phyloP scores from a whole-genome alignment of 2,888 invertebrate species.

The Rhamnusium bicolor region DNA sequence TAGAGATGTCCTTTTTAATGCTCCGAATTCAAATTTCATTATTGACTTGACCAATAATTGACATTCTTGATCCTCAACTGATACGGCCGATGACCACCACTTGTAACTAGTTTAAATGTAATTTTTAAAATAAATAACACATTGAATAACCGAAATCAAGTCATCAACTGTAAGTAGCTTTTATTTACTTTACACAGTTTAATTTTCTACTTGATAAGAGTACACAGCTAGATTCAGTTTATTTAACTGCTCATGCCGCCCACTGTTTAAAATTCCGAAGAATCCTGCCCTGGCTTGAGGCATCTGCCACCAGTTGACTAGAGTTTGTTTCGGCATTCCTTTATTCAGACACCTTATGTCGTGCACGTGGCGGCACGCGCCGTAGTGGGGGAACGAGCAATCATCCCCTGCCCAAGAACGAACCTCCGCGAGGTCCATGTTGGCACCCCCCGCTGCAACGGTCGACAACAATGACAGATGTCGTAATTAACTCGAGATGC shows the following conservation, averaged over 20 bases:
- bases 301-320: slow-evolving; percentile 59
- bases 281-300: slow-evolving; percentile 30
- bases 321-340: slow-evolving; percentile 63
- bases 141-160: background rate
- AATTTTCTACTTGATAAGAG: background rate
- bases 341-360: slow-evolving; percentile 66
- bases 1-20: no score
- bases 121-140: background rate
- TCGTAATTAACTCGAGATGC: slow-evolving; percentile 66
- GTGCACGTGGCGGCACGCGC: slow-evolving; percentile 61
- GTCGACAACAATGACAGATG: slow-evolving; percentile 66
- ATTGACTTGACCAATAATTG: no score
- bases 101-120: no score
- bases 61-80: no score
- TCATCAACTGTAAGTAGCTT: background rate
- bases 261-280: background rate
- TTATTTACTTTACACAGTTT: background rate
- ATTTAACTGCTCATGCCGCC: background rate
- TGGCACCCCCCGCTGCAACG: slow-evolving; percentile 49
- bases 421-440: slow-evolving; percentile 44
- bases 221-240: background rate
- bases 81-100: no score
- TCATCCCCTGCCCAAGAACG: slow-evolving; percentile 50
- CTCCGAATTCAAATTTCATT: no score
- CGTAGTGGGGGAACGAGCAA: slow-evolving; percentile 46